phyloP scores from a whole-genome alignment of 1,140 invertebrate genomes.

The Scaptomyza pallida region DNA sequence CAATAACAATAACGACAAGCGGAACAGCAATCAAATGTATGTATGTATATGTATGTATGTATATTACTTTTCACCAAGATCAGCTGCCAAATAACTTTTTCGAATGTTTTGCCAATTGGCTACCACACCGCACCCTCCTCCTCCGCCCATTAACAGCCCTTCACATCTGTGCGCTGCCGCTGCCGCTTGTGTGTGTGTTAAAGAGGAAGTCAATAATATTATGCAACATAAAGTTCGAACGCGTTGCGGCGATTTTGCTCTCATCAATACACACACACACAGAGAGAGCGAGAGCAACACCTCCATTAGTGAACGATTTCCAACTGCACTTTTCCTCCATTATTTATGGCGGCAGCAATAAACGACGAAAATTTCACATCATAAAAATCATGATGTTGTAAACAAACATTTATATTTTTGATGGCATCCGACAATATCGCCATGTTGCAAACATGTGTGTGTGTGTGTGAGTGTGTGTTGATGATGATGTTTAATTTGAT shows the following conservation, averaged over 20 bases:
- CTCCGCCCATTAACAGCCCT: neutral
- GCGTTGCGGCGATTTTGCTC: constrained; percentile 11
- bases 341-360: constrained; percentile 25
- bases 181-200: too few relatives aligned
- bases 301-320: constrained; percentile 34
- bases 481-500: too few relatives aligned
- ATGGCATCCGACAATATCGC: neutral
- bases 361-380: constrained; percentile 18
- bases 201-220: constrained; percentile 45
- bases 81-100: constrained; percentile 58
- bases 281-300: too few relatives aligned
- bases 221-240: constrained; percentile 50
- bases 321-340: constrained; percentile 26
- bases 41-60: neutral
- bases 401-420: constrained; percentile 19
- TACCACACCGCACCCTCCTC: too few relatives aligned
- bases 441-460: neutral
- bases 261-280: constrained; percentile 24
- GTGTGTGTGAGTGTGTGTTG: too few relatives aligned
- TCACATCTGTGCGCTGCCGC: neutral
- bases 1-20: constrained; percentile 66
- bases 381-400: constrained; percentile 14
- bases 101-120: constrained; percentile 43
- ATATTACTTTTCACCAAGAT: constrained; percentile 25
- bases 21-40: constrained; percentile 30